Conservation (phyloP, 1,140 invertebrate genomes). For the Drosophila willistoni region DNA sequence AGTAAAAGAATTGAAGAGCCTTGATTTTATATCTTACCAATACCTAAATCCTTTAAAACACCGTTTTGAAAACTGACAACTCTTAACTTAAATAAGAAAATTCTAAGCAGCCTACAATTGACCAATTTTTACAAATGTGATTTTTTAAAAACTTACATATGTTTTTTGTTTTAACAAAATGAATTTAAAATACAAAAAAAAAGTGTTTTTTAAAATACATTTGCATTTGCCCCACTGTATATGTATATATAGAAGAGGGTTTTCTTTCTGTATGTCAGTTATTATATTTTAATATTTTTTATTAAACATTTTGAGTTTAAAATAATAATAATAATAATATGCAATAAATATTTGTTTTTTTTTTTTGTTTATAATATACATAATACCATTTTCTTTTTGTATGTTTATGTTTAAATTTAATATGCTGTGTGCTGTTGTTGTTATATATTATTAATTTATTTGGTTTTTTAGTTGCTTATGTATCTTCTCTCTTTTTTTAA, state of each 20-base stretch:
- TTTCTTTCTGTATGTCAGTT: not conserved
- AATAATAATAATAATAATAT: constrained; percentile 73
- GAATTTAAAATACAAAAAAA: no score
- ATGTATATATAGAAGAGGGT: not conserved
- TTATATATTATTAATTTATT: constrained; percentile 20
- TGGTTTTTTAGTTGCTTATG: not conserved
- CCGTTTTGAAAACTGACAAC: no score
- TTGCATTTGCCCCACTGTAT: no score
- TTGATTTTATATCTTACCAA: no score
- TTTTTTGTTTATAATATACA: constrained; percentile 63
- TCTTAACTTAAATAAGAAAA: no score
- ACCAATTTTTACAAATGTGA: no score
- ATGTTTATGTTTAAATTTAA: constrained; percentile 69
- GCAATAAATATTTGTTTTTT: constrained; percentile 65
- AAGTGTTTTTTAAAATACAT: no score
- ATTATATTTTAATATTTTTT: constrained; percentile 63
- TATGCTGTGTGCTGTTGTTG: constrained; percentile 61
- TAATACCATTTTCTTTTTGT: constrained; percentile 72
- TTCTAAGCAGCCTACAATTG: no score
- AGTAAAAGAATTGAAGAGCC: no score
- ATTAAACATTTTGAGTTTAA: constrained; percentile 77
- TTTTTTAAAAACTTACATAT: no score
- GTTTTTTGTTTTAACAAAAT: no score
- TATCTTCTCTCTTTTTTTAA: constrained; percentile 24
- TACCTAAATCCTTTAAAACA: no score